These are phyloP conservation scores for Hippocampus comes DNA, from an alignment of 2,113 vertebrate species.

Conservation along the genomic window DNA sequence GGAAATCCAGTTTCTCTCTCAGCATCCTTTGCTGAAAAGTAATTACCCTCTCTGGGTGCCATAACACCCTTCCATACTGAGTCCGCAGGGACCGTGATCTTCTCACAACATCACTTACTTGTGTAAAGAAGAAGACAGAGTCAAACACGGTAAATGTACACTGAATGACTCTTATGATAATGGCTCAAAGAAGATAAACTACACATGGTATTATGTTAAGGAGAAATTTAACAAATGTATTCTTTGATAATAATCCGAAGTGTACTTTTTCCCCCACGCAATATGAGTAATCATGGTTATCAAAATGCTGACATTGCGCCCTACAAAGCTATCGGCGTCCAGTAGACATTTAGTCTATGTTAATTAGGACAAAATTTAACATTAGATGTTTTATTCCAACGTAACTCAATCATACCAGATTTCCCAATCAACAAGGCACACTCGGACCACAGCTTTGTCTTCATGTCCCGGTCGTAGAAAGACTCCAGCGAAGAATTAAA, in stretches of 20 bases:
- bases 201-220: not conserved
- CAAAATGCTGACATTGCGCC: not conserved
- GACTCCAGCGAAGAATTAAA: conserved; percentile 32
- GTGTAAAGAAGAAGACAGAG: not conserved
- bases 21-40: conserved; percentile 32
- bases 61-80: conserved; percentile 27
- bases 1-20: conserved; percentile 32
- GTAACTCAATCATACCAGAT: conserved; percentile 12
- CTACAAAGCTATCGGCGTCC: not conserved
- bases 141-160: not conserved
- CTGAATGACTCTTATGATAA: not conserved
- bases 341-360: not conserved
- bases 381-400: not conserved
- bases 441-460: conserved; percentile 34
- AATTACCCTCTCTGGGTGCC: conserved; percentile 26
- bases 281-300: not conserved
- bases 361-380: not conserved
- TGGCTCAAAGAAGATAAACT: no score
- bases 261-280: no score
- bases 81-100: conserved; percentile 31
- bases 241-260: no score
- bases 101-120: conserved; percentile 36
- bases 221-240: not conserved
- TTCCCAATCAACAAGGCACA: conserved; percentile 23
- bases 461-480: conserved; percentile 33